These are phyloP conservation scores for Mimumesa dahlbomi DNA, from an alignment of 2,888 invertebrate genomes.

Conservation along the genomic window DNA sequence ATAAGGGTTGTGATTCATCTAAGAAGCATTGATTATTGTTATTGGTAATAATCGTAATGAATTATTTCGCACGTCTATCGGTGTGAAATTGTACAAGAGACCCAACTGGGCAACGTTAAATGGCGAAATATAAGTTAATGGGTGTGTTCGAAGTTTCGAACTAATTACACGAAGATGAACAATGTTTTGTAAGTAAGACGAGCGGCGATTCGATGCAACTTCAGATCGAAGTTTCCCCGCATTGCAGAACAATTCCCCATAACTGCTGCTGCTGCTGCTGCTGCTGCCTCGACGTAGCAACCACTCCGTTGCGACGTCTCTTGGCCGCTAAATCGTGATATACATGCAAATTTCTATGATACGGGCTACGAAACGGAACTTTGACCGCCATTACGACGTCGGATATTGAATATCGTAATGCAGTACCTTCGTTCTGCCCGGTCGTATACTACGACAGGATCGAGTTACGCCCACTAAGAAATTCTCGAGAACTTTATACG, in stretches of 20 bases:
- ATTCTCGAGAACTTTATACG: constrained; percentile 52
- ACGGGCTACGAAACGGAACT: constrained; percentile 58
- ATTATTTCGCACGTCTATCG: too few species aligned
- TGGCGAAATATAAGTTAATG: too few species aligned
- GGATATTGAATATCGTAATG: constrained; percentile 66
- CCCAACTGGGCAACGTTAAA: too few species aligned
- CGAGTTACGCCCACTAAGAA: constrained; percentile 57
- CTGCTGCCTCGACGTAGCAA: constrained; percentile 16
- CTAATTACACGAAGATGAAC: background rate
- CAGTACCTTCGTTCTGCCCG: constrained; percentile 42
- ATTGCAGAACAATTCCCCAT: constrained; percentile 47
- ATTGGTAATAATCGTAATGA: too few species aligned
- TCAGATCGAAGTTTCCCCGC: constrained; percentile 37
- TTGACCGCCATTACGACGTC: constrained; percentile 66
- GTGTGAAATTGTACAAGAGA: too few species aligned
- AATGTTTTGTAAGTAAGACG: too few species aligned
- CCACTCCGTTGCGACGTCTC: constrained; percentile 35
- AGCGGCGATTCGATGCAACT: constrained; percentile 24
- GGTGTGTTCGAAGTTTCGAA: too few species aligned
- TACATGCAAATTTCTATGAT: constrained; percentile 65
- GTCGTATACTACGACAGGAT: constrained; percentile 41
- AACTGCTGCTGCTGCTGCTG: too few species aligned
- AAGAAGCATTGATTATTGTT: too few species aligned
- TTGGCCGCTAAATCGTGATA: constrained; percentile 63
- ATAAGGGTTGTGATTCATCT: too few species aligned